Evolutionary conservation across 2,797 vertebrate genomes (phyloP).

Genomic region (Silurus aristotelis): DNA sequence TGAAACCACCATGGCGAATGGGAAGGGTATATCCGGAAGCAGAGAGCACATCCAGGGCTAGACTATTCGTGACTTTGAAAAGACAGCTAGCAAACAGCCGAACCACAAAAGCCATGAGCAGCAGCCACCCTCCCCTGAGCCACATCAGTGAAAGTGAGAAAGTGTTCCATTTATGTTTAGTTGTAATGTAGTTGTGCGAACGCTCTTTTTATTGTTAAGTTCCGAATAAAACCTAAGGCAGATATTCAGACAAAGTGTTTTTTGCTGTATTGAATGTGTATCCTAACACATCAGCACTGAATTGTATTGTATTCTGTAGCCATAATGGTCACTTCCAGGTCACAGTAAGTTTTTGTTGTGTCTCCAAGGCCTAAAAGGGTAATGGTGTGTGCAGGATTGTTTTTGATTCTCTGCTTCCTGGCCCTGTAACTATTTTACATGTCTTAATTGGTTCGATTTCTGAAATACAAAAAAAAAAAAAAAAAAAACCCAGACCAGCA

Average conservation of each 20-base stretch:
- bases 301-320: background rate
- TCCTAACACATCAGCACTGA: background rate
- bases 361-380: slow-evolving; percentile 28
- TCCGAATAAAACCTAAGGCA: background rate
- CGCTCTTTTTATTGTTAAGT: background rate
- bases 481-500: background rate
- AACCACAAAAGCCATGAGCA: background rate
- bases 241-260: background rate
- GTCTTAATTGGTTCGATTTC: background rate
- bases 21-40: background rate
- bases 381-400: background rate
- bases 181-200: background rate
- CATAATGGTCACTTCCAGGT: background rate
- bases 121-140: background rate
- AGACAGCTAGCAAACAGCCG: background rate
- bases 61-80: background rate
- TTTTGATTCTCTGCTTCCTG: background rate
- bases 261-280: background rate
- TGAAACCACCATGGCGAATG: background rate
- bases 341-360: slow-evolving; percentile 24
- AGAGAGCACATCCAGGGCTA: background rate
- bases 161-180: background rate
- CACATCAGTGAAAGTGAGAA: background rate
- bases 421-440: background rate
- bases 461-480: background rate